Evolutionary conservation across 2,888 invertebrate species (phyloP).

Genomic region (Drosophila neutralis): DNA sequence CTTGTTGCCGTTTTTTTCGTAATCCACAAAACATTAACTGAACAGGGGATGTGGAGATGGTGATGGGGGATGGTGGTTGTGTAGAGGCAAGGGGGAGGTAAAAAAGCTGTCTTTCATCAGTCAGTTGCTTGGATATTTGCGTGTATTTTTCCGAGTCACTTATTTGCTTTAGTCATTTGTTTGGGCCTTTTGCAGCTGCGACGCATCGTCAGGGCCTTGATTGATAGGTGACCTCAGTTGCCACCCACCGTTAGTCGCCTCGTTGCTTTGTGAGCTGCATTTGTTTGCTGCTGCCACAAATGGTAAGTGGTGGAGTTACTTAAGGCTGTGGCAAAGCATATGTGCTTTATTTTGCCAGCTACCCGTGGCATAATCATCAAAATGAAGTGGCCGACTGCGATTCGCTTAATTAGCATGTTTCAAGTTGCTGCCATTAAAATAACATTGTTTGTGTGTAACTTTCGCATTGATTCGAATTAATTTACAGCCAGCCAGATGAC

Average conservation of each 20-base stretch:
- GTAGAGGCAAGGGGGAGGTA: not conserved
- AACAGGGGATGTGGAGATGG: not conserved
- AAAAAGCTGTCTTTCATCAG: slow-evolving; percentile 5
- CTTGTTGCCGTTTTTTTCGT: not conserved
- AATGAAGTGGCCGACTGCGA: not conserved
- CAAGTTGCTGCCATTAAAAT: slow-evolving; percentile 4
- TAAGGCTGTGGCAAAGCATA: not conserved
- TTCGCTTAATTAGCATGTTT: not conserved
- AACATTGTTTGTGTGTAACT: not conserved
- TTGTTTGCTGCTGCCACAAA: slow-evolving; percentile 3
- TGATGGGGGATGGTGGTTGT: not conserved
- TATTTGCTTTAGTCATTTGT: slow-evolving; percentile 57
- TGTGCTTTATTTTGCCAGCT: not conserved
- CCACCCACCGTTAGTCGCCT: not conserved
- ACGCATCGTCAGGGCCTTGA: slow-evolving; percentile 30
- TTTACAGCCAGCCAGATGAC: not conserved
- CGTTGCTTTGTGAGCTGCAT: not conserved
- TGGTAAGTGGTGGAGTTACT: not conserved
- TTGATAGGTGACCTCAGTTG: slow-evolving; percentile 2
- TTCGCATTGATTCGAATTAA: not conserved
- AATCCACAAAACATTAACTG: slow-evolving; percentile 1
- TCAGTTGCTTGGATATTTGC: not conserved
- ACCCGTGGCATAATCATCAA: not conserved
- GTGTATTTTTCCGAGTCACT: slow-evolving; percentile 4
- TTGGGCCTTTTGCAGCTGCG: slow-evolving; percentile 48